Evolutionary conservation across 2,888 invertebrate species (phyloP).

Genomic region (Creontiades dilutus): DNA sequence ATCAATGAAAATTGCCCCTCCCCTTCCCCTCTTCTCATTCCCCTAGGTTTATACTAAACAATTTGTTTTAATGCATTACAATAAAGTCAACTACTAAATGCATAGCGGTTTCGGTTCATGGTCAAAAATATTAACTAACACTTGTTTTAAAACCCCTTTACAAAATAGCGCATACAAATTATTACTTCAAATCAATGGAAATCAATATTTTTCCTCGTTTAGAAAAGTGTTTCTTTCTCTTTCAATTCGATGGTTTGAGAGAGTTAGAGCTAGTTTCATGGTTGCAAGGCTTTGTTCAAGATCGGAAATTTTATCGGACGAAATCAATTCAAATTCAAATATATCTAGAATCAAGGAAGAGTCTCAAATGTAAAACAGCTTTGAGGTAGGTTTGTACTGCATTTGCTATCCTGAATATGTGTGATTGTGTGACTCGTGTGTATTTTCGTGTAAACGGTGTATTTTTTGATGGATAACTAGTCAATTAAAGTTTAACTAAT

Average conservation of each 20-base stretch:
- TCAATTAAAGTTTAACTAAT: no score
- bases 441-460: no score
- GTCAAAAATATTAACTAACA: neutral
- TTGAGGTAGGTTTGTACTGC: no score
- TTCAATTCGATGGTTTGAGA: neutral
- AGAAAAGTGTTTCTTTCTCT: neutral
- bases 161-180: neutral
- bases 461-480: no score
- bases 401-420: no score
- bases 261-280: neutral
- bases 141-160: neutral
- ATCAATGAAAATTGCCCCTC: neutral
- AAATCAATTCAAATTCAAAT: neutral
- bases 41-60: neutral
- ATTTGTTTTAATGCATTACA: neutral
- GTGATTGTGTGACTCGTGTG: no score
- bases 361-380: neutral
- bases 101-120: conserved; percentile 50
- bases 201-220: neutral
- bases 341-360: neutral
- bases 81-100: conserved; percentile 61
- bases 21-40: neutral
- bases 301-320: conserved; percentile 8
- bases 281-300: conserved; percentile 5
- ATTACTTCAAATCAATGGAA: neutral